Base-by-base conservation (phyloP, 2,797 vertebrate genomes). In the Premnoplex brunnescens region DNA sequence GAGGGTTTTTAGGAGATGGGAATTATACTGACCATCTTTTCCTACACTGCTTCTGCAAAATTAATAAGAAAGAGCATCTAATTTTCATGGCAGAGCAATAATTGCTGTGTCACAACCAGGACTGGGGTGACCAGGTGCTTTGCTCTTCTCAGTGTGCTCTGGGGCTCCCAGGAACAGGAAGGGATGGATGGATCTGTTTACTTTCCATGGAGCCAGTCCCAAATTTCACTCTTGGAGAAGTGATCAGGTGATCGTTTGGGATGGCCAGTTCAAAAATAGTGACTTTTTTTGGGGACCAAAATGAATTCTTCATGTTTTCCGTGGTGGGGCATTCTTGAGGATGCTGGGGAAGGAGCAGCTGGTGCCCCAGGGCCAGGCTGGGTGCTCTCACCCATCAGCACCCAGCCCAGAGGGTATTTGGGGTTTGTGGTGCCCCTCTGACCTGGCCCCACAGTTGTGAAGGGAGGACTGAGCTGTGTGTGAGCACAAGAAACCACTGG, bases 251-350 rank as follows among this genome's bases (percentile, higher is more conserved):
- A 14, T 30, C 3, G 1, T 18, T 32, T 21, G 27, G 7, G 39
- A 4, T 1, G 24, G 19, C 20, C 58, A 23, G 37, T 2, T 30
- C 24, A 39, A 48, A 54, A 15, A 1, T 0, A 23, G 15, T 0
- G 23, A 2, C 2, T 32, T 9, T 9, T 28, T n/a, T 10, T 18
- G 19, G 43, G 19, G 34, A 10, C 10, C 20, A 7, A 21, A 58
- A 22, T 1, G 39, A 44, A 41, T 30, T 59, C 6, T 9, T 16
- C 2, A 0, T 4, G 12, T 19, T 48, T 34, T 19, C 19, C 3
- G 0, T 1, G 7, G 13, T 0, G 27, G 54, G 24, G 14, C 18
- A 0, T 39, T 37, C 27, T 14, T 0, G 32, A 27, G 3, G 9
- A 1, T 11, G 24, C 46, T 60, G 54, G 48, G 18, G 2, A 2